Evolutionary conservation across 2,888 invertebrate species (phyloP).

Genomic region (Selenia dentaria): DNA sequence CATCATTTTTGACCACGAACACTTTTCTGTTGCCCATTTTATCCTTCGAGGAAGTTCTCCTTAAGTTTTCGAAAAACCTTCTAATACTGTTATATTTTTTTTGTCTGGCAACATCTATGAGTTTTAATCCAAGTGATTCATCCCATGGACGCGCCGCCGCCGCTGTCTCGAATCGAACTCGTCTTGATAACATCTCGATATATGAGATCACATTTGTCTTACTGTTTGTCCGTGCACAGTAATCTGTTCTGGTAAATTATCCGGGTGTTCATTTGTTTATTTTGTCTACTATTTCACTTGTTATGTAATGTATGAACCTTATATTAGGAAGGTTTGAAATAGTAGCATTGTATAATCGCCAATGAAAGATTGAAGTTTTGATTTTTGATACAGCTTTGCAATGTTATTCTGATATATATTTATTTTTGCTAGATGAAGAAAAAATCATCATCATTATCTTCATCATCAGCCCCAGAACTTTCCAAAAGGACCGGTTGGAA

Average conservation of each 20-base stretch:
- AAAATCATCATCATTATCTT: too few relatives aligned
- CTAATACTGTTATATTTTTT: not conserved
- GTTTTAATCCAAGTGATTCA: constrained; percentile 16
- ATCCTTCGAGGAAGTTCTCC: too few relatives aligned
- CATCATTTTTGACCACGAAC: too few relatives aligned
- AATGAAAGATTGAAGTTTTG: too few relatives aligned
- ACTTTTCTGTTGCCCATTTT: too few relatives aligned
- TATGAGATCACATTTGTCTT: constrained; percentile 66
- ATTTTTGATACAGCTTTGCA: too few relatives aligned
- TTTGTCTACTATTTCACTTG: constrained; percentile 11
- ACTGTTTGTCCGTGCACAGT: constrained; percentile 39
- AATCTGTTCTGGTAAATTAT: constrained; percentile 29
- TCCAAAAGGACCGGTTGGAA: too few relatives aligned
- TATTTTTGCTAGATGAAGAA: too few relatives aligned
- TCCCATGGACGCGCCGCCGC: constrained; percentile 3
- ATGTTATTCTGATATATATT: too few relatives aligned
- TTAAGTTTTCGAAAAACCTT: too few relatives aligned
- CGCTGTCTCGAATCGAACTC: constrained; percentile 39
- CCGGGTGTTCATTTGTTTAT: constrained; percentile 26
- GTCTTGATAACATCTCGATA: constrained; percentile 64
- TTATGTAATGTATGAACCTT: constrained; percentile 1
- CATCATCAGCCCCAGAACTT: too few relatives aligned
- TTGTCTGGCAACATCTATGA: not conserved
- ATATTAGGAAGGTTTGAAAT: not conserved
- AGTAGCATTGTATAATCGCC: too few relatives aligned